Base-by-base conservation (phyloP, 2,113 vertebrate species). In the Ophthalmolycus amberensis region DNA sequence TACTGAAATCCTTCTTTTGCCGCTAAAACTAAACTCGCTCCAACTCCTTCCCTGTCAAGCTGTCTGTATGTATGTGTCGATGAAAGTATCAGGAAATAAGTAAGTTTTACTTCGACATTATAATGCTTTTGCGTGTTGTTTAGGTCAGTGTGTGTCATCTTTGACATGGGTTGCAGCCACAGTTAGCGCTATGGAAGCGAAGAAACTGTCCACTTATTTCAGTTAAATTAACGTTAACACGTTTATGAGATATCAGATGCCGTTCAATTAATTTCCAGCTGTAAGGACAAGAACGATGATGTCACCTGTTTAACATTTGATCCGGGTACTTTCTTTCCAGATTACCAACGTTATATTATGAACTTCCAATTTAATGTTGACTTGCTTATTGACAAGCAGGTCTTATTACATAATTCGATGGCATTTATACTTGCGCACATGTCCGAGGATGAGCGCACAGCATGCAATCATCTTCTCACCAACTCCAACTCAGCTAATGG, bases 1-100 rank as follows among this genome's bases (percentile, higher is more conserved):
- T 75, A 27, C 27, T 48, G 46, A 42, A 18, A 1, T 9, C 14
- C 72, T 9, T 0, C 1, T 69, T 94, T 95, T 94, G 80, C 89
- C 95, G 95, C 94, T 94, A 94, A 95, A 94, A 88, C 73, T 32
- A 60, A 94, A 92, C 5, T 46, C 40, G 0, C 20, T 40, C 18
- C 14, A 15, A 25, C 8, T 5, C 42, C 15, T 25, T 4, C 2
- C 0, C n/a, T 3, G 50, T 2, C 9, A 0, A 20, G 18, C 1
- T 25, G 6, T 2, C 1, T 5, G 8, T 9, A 6, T 5, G 10
- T 9, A 6, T 66, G 8, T 44, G 14, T 48, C 27, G n/a, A 56
- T 22, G 1, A 22, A 71, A 67, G 0, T 2, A 3, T 22, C 11
- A 27, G 6, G 0, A 58, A 58, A 7, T 0, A 66, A 44, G 89